These are phyloP conservation scores for Sarcophaga peregrina DNA, from an alignment of 1,140 invertebrate genomes.

Conservation along the genomic window DNA sequence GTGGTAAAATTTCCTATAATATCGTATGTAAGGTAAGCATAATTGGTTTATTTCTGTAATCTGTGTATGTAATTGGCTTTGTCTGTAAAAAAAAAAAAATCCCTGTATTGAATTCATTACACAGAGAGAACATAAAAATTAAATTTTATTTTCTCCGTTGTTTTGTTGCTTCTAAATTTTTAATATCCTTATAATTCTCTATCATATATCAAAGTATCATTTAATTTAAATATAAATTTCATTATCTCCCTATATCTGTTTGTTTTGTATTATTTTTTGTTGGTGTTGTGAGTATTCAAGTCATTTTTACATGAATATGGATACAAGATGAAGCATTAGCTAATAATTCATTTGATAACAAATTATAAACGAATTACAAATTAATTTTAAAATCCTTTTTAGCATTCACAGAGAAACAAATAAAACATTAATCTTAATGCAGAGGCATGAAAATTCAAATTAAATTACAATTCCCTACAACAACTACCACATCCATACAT, in stretches of 20 bases:
- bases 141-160: not conserved
- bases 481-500: not conserved
- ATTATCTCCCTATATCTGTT: not conserved
- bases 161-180: not conserved
- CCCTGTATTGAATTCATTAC: too few species aligned
- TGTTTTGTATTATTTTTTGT: not conserved
- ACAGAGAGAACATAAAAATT: not conserved
- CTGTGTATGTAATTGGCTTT: too few species aligned
- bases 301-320: too few species aligned
- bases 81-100: too few species aligned
- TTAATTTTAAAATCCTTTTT: conserved; percentile 26
- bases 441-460: conserved; percentile 22
- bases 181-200: conserved; percentile 16
- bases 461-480: not conserved
- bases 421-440: conserved; percentile 13
- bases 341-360: conserved; percentile 24
- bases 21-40: too few species aligned
- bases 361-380: conserved; percentile 27
- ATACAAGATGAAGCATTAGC: not conserved
- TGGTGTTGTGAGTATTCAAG: not conserved
- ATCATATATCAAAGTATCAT: not conserved
- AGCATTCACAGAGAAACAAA: conserved; percentile 3
- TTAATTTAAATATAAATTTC: not conserved
- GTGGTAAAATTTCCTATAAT: too few species aligned
- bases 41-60: too few species aligned